Percentiles rank a stretch among this genome's conserved stretches.
phyloP scores from a whole-genome alignment of 35 echinoderm and acorn worm genomes.

The Diadema setosum region DNA sequence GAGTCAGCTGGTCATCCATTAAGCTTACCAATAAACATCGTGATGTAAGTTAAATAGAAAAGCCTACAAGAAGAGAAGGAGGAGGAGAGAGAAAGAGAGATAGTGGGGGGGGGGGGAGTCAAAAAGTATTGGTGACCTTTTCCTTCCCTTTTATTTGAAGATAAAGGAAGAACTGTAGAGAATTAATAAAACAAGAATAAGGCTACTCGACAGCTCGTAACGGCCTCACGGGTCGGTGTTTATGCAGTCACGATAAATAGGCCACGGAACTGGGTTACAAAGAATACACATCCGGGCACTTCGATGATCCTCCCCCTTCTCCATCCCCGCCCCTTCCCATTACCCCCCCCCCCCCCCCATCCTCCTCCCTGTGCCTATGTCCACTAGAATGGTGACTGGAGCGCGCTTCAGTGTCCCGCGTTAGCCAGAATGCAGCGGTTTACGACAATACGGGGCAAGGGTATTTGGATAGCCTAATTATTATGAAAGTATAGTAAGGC shows the following conservation, averaged over 20 bases:
- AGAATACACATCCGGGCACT: constrained; percentile 4
- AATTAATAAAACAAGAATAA: not conserved
- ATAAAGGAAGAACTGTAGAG: not conserved
- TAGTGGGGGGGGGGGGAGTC: not conserved
- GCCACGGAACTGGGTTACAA: not conserved
- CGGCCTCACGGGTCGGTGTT: not conserved
- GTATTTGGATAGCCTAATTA: constrained; percentile 7
- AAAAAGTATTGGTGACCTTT: constrained; percentile 2
- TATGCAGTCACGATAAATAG: constrained; percentile 1
- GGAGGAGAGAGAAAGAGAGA: not conserved
- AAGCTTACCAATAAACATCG: too few relatives aligned
- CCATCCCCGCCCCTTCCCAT: too few relatives aligned
- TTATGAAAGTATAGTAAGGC: too few relatives aligned
- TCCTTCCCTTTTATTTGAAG: too few relatives aligned
- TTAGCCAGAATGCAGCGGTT: too few relatives aligned
- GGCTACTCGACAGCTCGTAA: not conserved
- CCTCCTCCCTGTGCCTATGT: too few relatives aligned
- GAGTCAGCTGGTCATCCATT: too few relatives aligned
- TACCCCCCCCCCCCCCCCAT: too few relatives aligned
- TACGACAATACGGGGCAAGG: not conserved
- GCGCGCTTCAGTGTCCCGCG: too few relatives aligned
- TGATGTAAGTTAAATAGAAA: not conserved
- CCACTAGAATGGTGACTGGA: too few relatives aligned
- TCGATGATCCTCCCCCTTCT: not conserved
- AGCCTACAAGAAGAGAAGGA: not conserved